These are phyloP conservation scores for Hydra vulgaris DNA, from an alignment of 30 jellyfish, hydroid and myxozoan genomes.

Conservation along the genomic window DNA sequence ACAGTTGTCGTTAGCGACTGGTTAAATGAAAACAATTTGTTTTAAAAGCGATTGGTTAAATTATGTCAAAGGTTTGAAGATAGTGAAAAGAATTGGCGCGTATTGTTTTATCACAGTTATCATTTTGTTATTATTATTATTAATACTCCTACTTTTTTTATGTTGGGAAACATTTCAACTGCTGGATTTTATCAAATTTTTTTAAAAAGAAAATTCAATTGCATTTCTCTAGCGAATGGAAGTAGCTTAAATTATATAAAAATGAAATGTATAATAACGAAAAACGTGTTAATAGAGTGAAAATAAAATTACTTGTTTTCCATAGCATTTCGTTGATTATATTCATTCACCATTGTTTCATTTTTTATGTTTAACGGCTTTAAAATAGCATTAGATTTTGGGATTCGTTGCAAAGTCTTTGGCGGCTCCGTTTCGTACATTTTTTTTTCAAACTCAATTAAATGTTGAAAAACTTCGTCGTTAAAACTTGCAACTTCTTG, in stretches of 20 bases:
- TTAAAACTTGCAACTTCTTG: conserved; percentile 19
- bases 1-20: too few relatives aligned
- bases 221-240: neutral
- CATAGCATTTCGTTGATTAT: neutral
- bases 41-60: too few relatives aligned
- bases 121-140: too few relatives aligned
- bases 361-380: neutral
- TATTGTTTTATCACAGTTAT: too few relatives aligned
- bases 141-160: too few relatives aligned
- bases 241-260: neutral
- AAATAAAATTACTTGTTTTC: neutral
- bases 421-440: neutral
- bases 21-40: too few relatives aligned
- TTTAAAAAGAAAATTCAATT: too few relatives aligned
- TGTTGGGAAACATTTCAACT: too few relatives aligned
- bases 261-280: neutral
- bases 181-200: too few relatives aligned
- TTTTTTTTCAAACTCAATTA: neutral
- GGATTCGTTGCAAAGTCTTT: neutral
- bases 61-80: too few relatives aligned
- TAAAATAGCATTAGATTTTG: neutral
- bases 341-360: neutral
- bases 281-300: neutral
- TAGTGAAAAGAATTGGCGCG: too few relatives aligned
- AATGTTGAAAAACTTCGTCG: conserved; percentile 19